Evolutionary conservation across 2,888 invertebrate genomes (phyloP).

Genomic region (Craniophora ligustri): DNA sequence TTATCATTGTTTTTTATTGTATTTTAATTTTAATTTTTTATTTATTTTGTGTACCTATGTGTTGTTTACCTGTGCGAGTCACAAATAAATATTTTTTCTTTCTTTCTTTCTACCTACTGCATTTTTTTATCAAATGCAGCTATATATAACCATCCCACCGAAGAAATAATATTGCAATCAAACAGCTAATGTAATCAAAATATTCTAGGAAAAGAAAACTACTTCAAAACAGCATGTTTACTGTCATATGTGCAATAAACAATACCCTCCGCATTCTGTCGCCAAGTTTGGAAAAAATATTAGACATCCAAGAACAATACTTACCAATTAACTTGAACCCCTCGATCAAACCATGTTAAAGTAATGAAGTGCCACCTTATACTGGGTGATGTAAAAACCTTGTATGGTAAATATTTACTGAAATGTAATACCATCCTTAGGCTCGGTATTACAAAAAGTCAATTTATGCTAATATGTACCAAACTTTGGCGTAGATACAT

Average conservation of each 20-base stretch:
- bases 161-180: conserved; percentile 36
- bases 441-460: conserved; percentile 67
- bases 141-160: conserved; percentile 13
- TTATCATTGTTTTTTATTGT: no score
- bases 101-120: no score
- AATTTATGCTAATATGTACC: conserved; percentile 70
- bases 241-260: conserved; percentile 57
- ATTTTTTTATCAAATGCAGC: no score
- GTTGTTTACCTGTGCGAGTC: no score
- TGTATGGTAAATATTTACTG: conserved; percentile 68
- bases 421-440: conserved; percentile 65
- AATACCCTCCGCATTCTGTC: conserved; percentile 50
- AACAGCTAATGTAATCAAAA: conserved; percentile 31
- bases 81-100: no score
- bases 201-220: conserved; percentile 36
- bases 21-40: no score
- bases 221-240: conserved; percentile 37
- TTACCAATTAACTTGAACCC: conserved; percentile 36
- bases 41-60: no score
- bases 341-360: background rate
- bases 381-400: conserved; percentile 44
- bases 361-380: conserved; percentile 26
- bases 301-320: conserved; percentile 44
- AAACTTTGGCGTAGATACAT: conserved; percentile 61
- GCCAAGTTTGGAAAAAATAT: conserved; percentile 59